Base-by-base conservation (phyloP, 2,888 invertebrate genomes). In the Malachius bipustulatus region DNA sequence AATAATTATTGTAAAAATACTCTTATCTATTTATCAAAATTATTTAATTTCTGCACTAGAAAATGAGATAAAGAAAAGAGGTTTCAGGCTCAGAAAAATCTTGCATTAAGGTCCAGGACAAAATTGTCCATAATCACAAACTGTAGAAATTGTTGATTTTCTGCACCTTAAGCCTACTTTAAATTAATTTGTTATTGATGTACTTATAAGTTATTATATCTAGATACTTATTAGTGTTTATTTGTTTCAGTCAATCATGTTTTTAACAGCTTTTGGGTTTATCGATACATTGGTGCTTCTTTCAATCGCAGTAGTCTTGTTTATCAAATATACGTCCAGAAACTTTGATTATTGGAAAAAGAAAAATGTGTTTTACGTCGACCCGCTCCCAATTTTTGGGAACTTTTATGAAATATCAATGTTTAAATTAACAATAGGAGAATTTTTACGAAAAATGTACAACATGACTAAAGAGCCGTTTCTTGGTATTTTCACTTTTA, bases 401-500 rank as follows among this genome's bases (percentile, higher is more conserved):
- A 66, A 63, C 42, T 49, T 66, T 31, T 55, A 53, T 27, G 54
- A 59, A 9, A 49, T 63, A 1, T 39, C 62, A 9, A 37, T 51
- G 1, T 48, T 55, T 4, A 54, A 51, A 44, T 26, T 26, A 12
- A 35, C 24, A 3, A 36, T 38, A 16, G 32, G 32, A 2, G 15
- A 32, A 15, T 27, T 16, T 14, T 24, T 38, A 4, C 14, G 16
- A 8, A 36, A 26, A 6, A 14, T 38, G 1, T 43, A 45, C 37
- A 34, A 39, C 2, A 28, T 36, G 4, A 42, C 36, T 2, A 39
- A 46, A 8, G 48, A 52, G 30, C 57, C 57, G 3, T 65, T 55
- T 41, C 55, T 67, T 10, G 71, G 71, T 2, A 60, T 70, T 27
- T 70, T 63, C 45, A 59, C 65, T 14, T 61, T 69, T 30, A 60